Base-by-base conservation (phyloP, 2,888 invertebrate species). In the Caenorhabditis sulstoni region DNA sequence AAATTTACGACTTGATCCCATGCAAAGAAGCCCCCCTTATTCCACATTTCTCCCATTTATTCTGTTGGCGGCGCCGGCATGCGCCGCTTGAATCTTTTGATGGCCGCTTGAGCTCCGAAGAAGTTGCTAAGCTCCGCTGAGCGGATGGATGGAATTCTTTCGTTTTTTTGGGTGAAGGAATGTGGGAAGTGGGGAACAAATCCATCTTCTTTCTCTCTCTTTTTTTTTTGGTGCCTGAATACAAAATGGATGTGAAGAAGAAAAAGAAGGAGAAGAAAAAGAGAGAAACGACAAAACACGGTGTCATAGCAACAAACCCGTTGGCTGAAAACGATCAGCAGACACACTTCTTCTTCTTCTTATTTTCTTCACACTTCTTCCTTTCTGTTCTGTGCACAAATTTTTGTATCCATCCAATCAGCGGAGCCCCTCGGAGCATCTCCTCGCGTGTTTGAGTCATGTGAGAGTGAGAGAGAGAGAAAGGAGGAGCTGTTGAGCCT, bases 401-500 rank as follows among this genome's bases (percentile, higher is more conserved):
- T 58, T 58, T 52, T 20, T 53, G 52, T 50, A 53, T 53, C 20
- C 55, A 62, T 71, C 39, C 61, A 61, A 71, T 62, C 61, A 62
- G 45, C 47, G 47, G 22, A 16, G 22, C 50, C 39, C 41, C 11
- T 11, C 12, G 2, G 7, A 11, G 23, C 22, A 12, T n/a, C 20
- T 39, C 39, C 14, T 16, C 14, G 29, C 29, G 3, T 29, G 29
- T 3, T 7, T 71, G 62, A 64, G 71, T 64, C 71, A 71, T 29
- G 62, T 62, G 70, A 62, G 50, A 59, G 62, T 62, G 70, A 62
- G 50, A 59, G 59, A 47, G 18, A 47, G 7, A 47, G 18, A 47
- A 18, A 47, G 18, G 16, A 47, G 47, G 18, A 16, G 18, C 39
- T 49, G 62, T 41, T 16, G 73, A 73, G 62, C 44, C 44, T 39